Percentiles rank a stretch among this genome's conserved stretches.
phyloP scores from a whole-genome alignment of 2,113 vertebrate genomes.

The Mixornis gularis region DNA sequence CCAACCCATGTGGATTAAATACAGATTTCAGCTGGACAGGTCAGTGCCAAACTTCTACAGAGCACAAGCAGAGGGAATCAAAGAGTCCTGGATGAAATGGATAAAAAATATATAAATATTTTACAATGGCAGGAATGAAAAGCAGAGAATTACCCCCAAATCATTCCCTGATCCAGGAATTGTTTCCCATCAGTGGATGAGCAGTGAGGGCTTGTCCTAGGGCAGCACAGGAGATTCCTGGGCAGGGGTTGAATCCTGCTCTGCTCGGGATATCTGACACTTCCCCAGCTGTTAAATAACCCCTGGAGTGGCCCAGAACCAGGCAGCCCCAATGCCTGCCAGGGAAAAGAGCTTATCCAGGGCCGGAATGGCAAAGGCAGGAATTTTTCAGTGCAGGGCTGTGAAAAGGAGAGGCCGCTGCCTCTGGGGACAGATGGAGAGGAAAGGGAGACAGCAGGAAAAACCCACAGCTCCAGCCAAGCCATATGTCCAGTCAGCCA shows the following conservation, averaged over 20 bases:
- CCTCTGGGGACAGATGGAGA: conserved; percentile 25
- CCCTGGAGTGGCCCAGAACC: rapidly evolving
- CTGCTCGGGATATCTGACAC: neutral
- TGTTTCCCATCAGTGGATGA: rapidly evolving
- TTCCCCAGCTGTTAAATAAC: neutral
- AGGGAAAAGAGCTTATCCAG: neutral
- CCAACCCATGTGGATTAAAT: neutral
- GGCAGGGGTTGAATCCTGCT: neutral
- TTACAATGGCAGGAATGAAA: neutral
- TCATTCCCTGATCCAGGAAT: neutral
- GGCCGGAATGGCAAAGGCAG: neutral
- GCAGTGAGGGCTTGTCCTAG: neutral
- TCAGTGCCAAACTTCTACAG: neutral
- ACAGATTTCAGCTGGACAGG: neutral
- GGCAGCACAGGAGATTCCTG: neutral
- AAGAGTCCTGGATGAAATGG: neutral
- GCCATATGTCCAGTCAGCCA: neutral
- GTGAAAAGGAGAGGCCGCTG: neutral
- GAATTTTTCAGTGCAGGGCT: neutral
- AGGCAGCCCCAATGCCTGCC: rapidly evolving
- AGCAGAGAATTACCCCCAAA: neutral
- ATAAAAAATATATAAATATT: neutral
- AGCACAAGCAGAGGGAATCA: neutral
- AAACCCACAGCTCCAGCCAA: neutral
- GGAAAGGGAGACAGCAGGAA: neutral